Percentiles rank a stretch among this genome's conserved stretches.
Evolutionary conservation across 2,113 vertebrate species (phyloP).

Genomic region (Orientallactaga bullata): DNA sequence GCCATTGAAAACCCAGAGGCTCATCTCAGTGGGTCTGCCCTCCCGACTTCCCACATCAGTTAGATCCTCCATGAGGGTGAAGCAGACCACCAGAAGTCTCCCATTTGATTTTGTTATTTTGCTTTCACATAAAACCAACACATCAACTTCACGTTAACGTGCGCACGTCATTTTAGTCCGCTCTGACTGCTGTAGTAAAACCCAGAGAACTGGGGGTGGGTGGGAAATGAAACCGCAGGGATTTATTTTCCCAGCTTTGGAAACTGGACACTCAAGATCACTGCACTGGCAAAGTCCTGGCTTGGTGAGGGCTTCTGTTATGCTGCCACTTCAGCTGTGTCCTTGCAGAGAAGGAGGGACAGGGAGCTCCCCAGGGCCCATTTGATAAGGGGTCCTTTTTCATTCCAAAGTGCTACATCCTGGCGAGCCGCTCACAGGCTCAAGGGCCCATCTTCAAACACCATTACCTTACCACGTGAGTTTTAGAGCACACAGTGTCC

Average conservation of each 20-base stretch:
- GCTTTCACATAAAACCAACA: not conserved
- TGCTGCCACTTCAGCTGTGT: too few relatives aligned
- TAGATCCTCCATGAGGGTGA: not conserved
- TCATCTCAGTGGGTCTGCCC: too few relatives aligned
- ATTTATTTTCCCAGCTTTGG: not conserved
- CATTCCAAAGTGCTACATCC: fast-evolving
- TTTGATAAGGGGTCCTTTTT: not conserved
- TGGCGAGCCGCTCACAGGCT: fast-evolving
- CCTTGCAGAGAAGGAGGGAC: fast-evolving
- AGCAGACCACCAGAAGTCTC: not conserved
- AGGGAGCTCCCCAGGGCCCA: not conserved
- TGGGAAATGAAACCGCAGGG: not conserved
- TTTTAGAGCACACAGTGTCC: too few relatives aligned
- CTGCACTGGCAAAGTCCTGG: fast-evolving
- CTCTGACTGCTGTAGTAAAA: not conserved
- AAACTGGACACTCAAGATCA: fast-evolving
- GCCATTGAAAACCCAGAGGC: not conserved
- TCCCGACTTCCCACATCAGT: not conserved
- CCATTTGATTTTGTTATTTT: not conserved
- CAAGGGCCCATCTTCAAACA: too few relatives aligned
- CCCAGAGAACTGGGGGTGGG: not conserved
- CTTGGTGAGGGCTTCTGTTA: too few relatives aligned
- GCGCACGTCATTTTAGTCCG: not conserved
- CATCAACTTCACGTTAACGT: not conserved
- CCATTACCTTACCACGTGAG: too few relatives aligned